These are phyloP conservation scores for Chionomys nivalis DNA, from an alignment of 2,113 vertebrate species.

Conservation along the genomic window DNA sequence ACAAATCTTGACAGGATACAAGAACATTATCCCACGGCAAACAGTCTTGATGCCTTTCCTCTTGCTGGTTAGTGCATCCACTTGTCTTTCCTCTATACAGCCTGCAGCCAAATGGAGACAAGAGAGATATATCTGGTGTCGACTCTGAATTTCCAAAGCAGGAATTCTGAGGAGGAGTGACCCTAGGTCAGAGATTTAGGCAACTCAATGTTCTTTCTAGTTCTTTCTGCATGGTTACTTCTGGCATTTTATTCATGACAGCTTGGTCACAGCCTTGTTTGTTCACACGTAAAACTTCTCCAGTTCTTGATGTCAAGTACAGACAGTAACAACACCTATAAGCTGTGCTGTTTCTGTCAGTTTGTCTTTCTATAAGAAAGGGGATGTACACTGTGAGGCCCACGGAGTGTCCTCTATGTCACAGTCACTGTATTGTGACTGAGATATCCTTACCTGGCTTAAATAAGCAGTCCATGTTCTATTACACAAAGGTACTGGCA, in stretches of 20 bases:
- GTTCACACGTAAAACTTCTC: neutral
- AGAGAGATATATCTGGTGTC: neutral
- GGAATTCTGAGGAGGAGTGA: neutral
- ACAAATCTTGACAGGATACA: no score
- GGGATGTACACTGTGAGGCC: neutral
- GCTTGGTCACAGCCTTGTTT: neutral
- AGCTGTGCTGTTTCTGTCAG: accelerated
- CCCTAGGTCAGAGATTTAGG: neutral
- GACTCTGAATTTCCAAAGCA: neutral
- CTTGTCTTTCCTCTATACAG: neutral
- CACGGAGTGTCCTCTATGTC: neutral
- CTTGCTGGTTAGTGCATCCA: neutral
- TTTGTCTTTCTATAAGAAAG: neutral
- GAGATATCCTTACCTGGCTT: neutral
- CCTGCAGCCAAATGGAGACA: neutral
- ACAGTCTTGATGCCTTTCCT: no score
- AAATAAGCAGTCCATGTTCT: no score
- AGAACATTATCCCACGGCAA: no score
- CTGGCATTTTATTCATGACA: neutral
- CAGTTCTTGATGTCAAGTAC: no score
- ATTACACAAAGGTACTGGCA: neutral
- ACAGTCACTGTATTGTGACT: neutral
- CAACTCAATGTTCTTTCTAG: neutral
- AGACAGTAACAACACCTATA: neutral
- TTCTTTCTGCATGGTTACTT: neutral